These are phyloP conservation scores for Taenioides sp. DNA, from an alignment of 2,797 vertebrate genomes.

Conservation along the genomic window DNA sequence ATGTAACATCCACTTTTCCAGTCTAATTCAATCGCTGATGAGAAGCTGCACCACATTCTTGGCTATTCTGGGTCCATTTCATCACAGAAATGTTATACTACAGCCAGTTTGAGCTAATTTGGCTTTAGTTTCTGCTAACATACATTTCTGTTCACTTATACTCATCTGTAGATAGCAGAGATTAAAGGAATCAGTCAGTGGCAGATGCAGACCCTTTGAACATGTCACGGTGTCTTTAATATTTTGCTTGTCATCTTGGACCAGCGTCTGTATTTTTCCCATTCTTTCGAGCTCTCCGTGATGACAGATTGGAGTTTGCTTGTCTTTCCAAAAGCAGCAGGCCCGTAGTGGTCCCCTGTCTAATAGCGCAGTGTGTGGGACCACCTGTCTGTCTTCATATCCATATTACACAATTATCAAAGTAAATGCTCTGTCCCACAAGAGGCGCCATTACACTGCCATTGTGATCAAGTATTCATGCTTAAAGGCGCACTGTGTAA, in stretches of 20 bases:
- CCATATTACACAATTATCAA: slow-evolving; percentile 45
- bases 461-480: slow-evolving; percentile 34
- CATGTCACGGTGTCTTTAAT: not conserved
- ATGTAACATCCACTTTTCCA: too few species aligned
- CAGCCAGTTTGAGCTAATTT: not conserved
- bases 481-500: not conserved
- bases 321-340: slow-evolving; percentile 16
- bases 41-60: too few species aligned
- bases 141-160: not conserved
- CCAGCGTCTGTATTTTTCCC: slow-evolving; percentile 21
- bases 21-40: too few species aligned
- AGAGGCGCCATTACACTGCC: slow-evolving; percentile 26
- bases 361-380: slow-evolving; percentile 25
- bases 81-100: too few species aligned
- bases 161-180: slow-evolving; percentile 5
- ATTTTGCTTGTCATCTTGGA: slow-evolving; percentile 2
- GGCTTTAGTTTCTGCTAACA: not conserved
- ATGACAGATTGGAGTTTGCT: slow-evolving; percentile 23
- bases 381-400: slow-evolving; percentile 46
- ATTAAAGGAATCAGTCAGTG: slow-evolving; percentile 6
- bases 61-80: too few species aligned
- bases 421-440: slow-evolving; percentile 23
- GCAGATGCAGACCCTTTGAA: not conserved
- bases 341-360: slow-evolving; percentile 8
- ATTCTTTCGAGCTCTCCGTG: slow-evolving; percentile 27